Evolutionary conservation across 92 coral and sea anemone genomes (phyloP).

Genomic region (Blastomussa wellsi): DNA sequence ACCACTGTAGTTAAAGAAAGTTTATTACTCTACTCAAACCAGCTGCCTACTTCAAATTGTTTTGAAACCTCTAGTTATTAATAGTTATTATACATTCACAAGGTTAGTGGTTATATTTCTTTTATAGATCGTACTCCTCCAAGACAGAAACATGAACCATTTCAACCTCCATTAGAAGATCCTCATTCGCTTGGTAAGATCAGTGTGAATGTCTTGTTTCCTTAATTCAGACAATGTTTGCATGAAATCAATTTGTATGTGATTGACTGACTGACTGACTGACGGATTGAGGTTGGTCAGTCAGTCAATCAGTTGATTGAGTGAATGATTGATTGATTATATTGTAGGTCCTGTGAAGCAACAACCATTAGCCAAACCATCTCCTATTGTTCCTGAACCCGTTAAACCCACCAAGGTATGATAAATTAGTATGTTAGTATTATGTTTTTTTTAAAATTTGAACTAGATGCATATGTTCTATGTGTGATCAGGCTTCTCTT

Average conservation of each 20-base stretch:
- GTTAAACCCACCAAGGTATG: slow-evolving; percentile 46
- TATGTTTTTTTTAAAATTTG: too few species aligned
- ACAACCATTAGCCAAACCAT: slow-evolving; percentile 12
- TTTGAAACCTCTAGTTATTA: too few species aligned
- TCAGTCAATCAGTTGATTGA: too few species aligned
- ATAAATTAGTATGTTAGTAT: not conserved
- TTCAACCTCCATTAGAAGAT: slow-evolving; percentile 82
- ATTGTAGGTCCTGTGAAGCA: slow-evolving; percentile 31
- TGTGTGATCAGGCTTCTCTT: too few species aligned
- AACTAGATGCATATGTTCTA: too few species aligned
- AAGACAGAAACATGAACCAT: slow-evolving; percentile 73
- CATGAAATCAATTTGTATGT: not conserved
- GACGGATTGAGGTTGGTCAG: too few species aligned
- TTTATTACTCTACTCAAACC: too few species aligned
- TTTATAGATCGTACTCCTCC: slow-evolving; percentile 85
- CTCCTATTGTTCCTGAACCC: slow-evolving; percentile 43
- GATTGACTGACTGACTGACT: too few species aligned
- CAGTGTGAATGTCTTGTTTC: not conserved
- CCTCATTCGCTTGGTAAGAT: slow-evolving; percentile 59
- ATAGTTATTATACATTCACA: not conserved
- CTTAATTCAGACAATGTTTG: not conserved
- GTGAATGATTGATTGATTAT: not conserved
- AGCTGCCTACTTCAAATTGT: too few species aligned
- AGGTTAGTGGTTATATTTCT: slow-evolving; percentile 7
- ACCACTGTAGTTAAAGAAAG: too few species aligned